These are phyloP conservation scores for Characodon lateralis DNA, from an alignment of 2,797 vertebrate species.

Conservation along the genomic window DNA sequence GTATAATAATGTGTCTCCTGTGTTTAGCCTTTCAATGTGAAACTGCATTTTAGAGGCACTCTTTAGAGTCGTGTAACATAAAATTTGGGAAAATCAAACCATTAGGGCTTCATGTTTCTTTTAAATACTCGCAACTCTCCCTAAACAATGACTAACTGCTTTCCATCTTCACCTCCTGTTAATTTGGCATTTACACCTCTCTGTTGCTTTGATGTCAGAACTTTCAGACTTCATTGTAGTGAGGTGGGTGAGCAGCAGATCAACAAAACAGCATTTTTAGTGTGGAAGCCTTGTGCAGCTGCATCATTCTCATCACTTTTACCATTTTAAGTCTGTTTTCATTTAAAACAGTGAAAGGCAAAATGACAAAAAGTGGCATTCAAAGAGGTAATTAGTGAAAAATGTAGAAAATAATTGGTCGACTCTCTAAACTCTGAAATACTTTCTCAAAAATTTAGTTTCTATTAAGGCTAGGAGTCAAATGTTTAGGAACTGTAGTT, in stretches of 20 bases:
- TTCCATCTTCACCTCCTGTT: conserved; percentile 18
- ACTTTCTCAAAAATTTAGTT: not conserved
- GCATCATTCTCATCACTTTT: conserved; percentile 10
- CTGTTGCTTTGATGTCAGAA: conserved; percentile 49
- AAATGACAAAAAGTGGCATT: conserved; percentile 1
- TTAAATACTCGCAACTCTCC: conserved; percentile 23
- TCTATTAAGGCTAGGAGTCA: not conserved
- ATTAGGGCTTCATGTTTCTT: conserved; percentile 6
- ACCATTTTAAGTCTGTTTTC: conserved; percentile 3
- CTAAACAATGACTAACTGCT: conserved; percentile 42
- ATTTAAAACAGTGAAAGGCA: conserved; percentile 5
- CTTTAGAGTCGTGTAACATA: not conserved
- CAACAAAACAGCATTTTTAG: conserved; percentile 47
- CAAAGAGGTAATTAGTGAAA: conserved; percentile 1
- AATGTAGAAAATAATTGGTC: not conserved
- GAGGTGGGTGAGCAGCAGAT: conserved; percentile 31
- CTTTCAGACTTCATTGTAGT: conserved; percentile 37
- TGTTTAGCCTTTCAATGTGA: conserved; percentile 3
- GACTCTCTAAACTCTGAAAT: not conserved
- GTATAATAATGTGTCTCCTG: not conserved
- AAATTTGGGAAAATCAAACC: not conserved
- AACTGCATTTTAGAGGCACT: not conserved
- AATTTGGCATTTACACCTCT: conserved; percentile 53
- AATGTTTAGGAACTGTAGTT: not conserved
- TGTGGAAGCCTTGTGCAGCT: conserved; percentile 21